Base-by-base conservation (phyloP, 2,888 invertebrate genomes). In the Drosophila kuntzei region DNA sequence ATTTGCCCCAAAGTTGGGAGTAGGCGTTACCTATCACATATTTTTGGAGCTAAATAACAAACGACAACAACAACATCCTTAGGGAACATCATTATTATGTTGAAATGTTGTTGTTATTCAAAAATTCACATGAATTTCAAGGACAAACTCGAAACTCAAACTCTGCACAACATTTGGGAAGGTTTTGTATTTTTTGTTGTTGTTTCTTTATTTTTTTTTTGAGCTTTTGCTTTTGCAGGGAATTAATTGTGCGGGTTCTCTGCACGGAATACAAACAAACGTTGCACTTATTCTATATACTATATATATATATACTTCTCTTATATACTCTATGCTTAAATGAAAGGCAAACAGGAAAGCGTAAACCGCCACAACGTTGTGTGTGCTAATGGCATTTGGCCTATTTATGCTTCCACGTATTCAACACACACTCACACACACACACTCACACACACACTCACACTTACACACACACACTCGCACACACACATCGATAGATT, bases 301-400 rank as follows among this genome's bases (percentile, higher is more conserved):
- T 34, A 53, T 39, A 20, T 22, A 11, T 46, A 20, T 39, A 22
- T 29, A 20, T 36, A 47, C 46, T 53, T 44, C 27, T 8, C 34
- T 25, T 34, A 57, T 57, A 36, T 46, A 36, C 39, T 16, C 29
- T 49, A 16, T 60, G 32, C 53, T 57, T 22, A 65, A 46, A 53
- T 54, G 64, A 65, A 65, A 37, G 46, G 25, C 60, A 60, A 75
- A 77, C 78, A 84, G 82, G 79, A 72, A 76, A 72, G 73, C 50
- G 53, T 75, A 85, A 73, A 62, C 73, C 71, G 77, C 67, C 80
- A 69, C 79, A 68, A 54, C 69, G 53, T 49, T 60, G 27, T 70
- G 50, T 73, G 75, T 89, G 87, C 82, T 90, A 81, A 89, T 90
- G 91, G 89, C 90, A 90, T 90, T 90, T 90, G 90, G 90, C 90